These are phyloP conservation scores for Anthopleura xanthogrammica DNA, from an alignment of 92 coral and sea anemone species.

Conservation along the genomic window DNA sequence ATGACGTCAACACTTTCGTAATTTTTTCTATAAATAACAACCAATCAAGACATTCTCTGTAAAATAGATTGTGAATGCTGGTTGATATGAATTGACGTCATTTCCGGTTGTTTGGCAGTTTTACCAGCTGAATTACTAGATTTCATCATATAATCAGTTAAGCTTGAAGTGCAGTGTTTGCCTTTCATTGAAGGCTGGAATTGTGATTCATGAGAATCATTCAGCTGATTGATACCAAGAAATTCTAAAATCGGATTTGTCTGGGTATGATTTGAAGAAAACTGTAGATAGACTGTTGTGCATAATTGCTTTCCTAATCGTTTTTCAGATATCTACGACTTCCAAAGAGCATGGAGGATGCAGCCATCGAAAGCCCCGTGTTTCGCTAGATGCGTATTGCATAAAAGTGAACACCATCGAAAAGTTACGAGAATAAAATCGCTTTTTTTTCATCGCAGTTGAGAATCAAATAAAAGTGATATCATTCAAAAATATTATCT, in stretches of 20 bases:
- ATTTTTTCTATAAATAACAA: too few species aligned
- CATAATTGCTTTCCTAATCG: neutral
- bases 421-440: neutral
- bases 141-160: too few species aligned
- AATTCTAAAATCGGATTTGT: neutral
- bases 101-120: too few species aligned
- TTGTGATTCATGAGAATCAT: too few species aligned
- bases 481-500: neutral
- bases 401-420: neutral
- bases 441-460: neutral
- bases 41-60: too few species aligned
- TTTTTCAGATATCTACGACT: conserved; percentile 43
- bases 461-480: neutral
- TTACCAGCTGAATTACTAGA: too few species aligned
- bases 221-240: too few species aligned
- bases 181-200: too few species aligned
- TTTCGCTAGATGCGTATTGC: neutral
- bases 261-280: neutral
- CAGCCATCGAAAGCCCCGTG: conserved; percentile 13
- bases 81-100: too few species aligned
- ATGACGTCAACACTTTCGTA: too few species aligned
- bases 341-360: conserved; percentile 46
- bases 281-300: neutral
- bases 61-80: too few species aligned
- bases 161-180: too few species aligned